These are phyloP conservation scores for Syngnathoides biaculeatus DNA, from an alignment of 2,113 vertebrate species.

Conservation along the genomic window DNA sequence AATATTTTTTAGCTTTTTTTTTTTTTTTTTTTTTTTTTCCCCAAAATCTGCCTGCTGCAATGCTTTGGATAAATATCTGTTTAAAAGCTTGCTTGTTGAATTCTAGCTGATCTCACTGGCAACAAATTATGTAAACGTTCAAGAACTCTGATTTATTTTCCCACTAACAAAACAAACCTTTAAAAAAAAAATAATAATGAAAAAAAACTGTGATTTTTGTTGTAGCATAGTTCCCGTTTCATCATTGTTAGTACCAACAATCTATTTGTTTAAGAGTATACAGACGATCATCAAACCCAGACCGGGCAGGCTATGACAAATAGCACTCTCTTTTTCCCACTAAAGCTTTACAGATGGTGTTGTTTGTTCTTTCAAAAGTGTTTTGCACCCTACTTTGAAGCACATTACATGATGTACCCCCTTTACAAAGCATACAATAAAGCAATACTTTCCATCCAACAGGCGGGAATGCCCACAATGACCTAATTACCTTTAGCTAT, in stretches of 20 bases:
- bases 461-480: slow-evolving; percentile 25
- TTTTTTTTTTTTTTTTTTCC: too few relatives aligned
- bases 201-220: neutral
- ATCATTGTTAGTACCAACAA: neutral
- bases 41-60: too few relatives aligned
- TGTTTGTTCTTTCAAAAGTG: neutral
- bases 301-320: neutral
- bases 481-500: slow-evolving; percentile 17
- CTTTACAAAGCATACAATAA: slow-evolving; percentile 40
- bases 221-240: neutral
- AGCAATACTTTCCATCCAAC: slow-evolving; percentile 28
- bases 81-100: too few relatives aligned
- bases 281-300: neutral
- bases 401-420: slow-evolving; percentile 4
- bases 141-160: too few relatives aligned
- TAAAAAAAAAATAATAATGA: too few relatives aligned
- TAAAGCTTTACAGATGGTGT: neutral
- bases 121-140: too few relatives aligned
- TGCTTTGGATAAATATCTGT: too few relatives aligned
- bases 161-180: too few relatives aligned
- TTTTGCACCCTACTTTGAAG: slow-evolving; percentile 7
- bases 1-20: too few relatives aligned
- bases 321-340: neutral
- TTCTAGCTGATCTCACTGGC: too few relatives aligned
- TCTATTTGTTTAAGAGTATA: neutral